These are phyloP conservation scores for Cyprinodon variegatus DNA, from an alignment of 2,113 vertebrate species.

Conservation along the genomic window DNA sequence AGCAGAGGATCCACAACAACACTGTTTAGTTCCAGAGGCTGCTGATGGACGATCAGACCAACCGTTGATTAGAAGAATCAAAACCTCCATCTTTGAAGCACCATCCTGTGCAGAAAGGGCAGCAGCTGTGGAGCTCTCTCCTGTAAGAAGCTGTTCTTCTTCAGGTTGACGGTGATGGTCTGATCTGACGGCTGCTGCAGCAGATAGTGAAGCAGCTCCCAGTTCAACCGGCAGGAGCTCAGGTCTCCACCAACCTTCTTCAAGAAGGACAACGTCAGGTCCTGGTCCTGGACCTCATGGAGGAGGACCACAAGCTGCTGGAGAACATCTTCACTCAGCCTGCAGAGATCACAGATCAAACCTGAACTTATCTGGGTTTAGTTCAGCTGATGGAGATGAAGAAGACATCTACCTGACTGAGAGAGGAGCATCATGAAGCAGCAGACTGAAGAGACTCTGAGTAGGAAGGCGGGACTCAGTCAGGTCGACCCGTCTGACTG, in stretches of 20 bases:
- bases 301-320: constrained; percentile 16
- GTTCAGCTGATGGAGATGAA: background rate
- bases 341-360: background rate
- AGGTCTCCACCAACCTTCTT: constrained; percentile 38
- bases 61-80: background rate
- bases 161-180: constrained; percentile 35
- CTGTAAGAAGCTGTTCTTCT: constrained; percentile 21
- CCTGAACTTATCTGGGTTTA: accelerated
- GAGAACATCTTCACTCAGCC: background rate
- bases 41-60: background rate
- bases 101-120: constrained; percentile 37
- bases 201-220: constrained; percentile 39
- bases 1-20: background rate
- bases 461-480: constrained; percentile 28
- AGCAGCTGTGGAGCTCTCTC: constrained; percentile 17
- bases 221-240: constrained; percentile 30
- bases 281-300: constrained; percentile 19
- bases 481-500: constrained; percentile 14
- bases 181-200: constrained; percentile 12
- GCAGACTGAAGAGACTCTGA: constrained; percentile 26
- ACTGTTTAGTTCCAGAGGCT: accelerated
- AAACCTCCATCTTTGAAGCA: constrained; percentile 15
- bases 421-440: constrained; percentile 37
- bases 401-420: constrained; percentile 23
- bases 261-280: constrained; percentile 7